phyloP scores from a whole-genome alignment of 2,888 invertebrate genomes.

The Corbicula japonica region DNA sequence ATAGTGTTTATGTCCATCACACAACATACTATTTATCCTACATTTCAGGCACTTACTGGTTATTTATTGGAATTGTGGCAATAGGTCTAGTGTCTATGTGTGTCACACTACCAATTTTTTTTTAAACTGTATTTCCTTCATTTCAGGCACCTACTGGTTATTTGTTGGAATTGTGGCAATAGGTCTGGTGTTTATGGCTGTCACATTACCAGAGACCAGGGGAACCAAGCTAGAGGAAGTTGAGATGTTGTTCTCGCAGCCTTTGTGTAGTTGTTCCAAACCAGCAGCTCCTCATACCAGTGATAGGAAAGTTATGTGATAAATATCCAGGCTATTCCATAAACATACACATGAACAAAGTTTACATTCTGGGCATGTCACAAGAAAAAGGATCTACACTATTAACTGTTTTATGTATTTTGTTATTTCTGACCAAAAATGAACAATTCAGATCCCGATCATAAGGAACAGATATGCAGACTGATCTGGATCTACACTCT shows the following conservation, averaged over 20 bases:
- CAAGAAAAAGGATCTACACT: no score
- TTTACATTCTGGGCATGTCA: no score
- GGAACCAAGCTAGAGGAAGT: conserved; percentile 88
- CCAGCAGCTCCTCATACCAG: not conserved
- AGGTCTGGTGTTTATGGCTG: conserved; percentile 87
- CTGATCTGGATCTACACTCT: no score
- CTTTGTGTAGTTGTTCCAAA: conserved; percentile 70
- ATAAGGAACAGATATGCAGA: no score
- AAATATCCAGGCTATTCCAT: no score
- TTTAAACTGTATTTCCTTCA: not conserved
- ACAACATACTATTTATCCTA: no score
- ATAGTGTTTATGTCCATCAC: no score
- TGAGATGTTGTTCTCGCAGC: conserved; percentile 85
- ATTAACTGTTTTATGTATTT: no score
- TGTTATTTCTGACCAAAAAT: no score
- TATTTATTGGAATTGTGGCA: conserved; percentile 87
- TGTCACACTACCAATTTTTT: conserved; percentile 88
- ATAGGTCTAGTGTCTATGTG: conserved; percentile 87
- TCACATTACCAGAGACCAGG: conserved; percentile 88
- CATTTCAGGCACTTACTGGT: conserved; percentile 88
- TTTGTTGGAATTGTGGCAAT: conserved; percentile 87
- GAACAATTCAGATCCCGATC: no score
- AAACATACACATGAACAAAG: no score
- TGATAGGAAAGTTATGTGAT: not conserved
- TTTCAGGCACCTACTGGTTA: conserved; percentile 88